These are phyloP conservation scores for Drosophila mauritiana DNA, from an alignment of 1,140 invertebrate genomes.

Conservation along the genomic window DNA sequence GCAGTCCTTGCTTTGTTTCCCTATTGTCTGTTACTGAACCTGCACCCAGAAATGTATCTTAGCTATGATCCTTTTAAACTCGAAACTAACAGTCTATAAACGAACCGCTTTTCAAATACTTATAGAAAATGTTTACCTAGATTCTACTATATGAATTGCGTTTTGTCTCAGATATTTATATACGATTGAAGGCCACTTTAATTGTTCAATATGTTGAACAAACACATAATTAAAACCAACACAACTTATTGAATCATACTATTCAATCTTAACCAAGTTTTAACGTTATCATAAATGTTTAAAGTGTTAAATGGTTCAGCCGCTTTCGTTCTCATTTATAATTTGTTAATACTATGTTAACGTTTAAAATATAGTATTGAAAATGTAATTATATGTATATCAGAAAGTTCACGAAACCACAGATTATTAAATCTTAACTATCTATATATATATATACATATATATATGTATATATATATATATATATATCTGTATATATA, in stretches of 20 bases:
- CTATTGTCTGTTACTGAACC: conserved; percentile 55
- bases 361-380: conserved; percentile 73
- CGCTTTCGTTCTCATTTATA: conserved; percentile 50
- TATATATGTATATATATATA: conserved; percentile 1
- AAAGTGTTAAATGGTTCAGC: conserved; percentile 77
- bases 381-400: conserved; percentile 80
- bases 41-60: conserved; percentile 30
- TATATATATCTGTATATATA: conserved; percentile 51
- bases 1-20: conserved; percentile 33
- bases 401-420: conserved; percentile 63
- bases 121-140: conserved; percentile 76
- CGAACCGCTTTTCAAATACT: conserved; percentile 65
- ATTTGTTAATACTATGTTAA: conserved; percentile 51
- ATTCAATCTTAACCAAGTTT: conserved; percentile 77
- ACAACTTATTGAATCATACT: conserved; percentile 54
- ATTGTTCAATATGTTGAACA: conserved; percentile 66
- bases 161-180: conserved; percentile 67
- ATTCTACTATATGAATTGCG: conserved; percentile 76
- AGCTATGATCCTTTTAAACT: conserved; percentile 59
- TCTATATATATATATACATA: background rate
- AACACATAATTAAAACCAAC: conserved; percentile 25
- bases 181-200: conserved; percentile 64
- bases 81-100: conserved; percentile 49
- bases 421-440: conserved; percentile 53
- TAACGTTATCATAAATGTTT: conserved; percentile 78